Percentiles rank a stretch among this genome's conserved stretches.
phyloP scores from a whole-genome alignment of 2,888 invertebrate genomes.

The Drosophila anomelani region DNA sequence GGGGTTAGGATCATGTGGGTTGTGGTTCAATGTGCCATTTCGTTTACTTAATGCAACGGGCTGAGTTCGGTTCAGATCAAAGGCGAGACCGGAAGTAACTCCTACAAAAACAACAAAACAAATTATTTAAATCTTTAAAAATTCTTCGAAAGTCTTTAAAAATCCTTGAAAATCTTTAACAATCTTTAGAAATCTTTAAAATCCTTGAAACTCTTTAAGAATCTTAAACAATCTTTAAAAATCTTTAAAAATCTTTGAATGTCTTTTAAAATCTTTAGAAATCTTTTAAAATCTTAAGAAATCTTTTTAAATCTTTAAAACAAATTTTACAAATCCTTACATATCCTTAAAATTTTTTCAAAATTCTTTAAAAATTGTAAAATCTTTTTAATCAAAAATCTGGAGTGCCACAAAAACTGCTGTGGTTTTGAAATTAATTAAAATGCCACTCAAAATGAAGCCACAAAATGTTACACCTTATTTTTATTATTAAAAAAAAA shows the following conservation, averaged over 20 bases:
- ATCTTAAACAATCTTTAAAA: neutral
- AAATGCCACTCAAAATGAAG: neutral
- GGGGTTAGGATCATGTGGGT: constrained; percentile 47
- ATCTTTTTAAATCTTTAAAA: no score
- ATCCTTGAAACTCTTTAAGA: no score
- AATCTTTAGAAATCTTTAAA: no score
- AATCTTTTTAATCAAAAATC: no score
- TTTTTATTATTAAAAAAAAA: no score
- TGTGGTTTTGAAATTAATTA: neutral
- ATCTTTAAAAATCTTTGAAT: neutral
- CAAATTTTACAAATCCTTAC: no score
- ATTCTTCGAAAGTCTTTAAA: no score
- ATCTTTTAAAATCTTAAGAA: no score
- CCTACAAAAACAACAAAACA: neutral
- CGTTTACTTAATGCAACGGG: constrained; percentile 64
- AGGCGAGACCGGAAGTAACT: neutral
- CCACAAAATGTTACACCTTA: constrained; percentile 6
- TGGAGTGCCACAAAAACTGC: neutral
- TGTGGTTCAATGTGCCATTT: constrained; percentile 78
- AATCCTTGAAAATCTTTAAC: neutral
- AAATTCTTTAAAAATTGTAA: no score
- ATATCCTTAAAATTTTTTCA: no score
- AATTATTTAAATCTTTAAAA: neutral
- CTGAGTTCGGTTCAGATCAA: constrained; percentile 14
- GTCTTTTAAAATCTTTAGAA: no score